Conservation (phyloP, 2,888 invertebrate genomes). For the Ochlodes sylvanus region DNA sequence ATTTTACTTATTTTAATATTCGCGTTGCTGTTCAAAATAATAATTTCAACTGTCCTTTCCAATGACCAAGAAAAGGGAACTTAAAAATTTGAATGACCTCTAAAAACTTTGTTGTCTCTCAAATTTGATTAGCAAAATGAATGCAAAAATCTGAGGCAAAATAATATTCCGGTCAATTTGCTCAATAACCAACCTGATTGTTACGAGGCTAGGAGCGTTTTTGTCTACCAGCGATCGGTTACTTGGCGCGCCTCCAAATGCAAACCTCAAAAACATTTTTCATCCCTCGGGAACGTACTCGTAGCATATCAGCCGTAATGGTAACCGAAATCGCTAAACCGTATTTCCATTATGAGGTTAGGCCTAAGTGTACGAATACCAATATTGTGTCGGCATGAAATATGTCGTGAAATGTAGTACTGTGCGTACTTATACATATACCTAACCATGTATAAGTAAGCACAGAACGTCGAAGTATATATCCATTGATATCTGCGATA, state of each 20-base stretch:
- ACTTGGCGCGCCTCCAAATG: slow-evolving; percentile 34
- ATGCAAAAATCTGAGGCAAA: not conserved
- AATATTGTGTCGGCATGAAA: slow-evolving; percentile 28
- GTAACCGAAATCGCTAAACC: slow-evolving; percentile 36
- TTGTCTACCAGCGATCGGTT: slow-evolving; percentile 30
- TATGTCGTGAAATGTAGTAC: slow-evolving; percentile 20
- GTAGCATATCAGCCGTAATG: slow-evolving; percentile 33
- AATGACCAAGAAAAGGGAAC: no score
- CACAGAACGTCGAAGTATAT: no score
- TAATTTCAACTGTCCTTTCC: no score
- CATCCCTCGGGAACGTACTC: slow-evolving; percentile 29
- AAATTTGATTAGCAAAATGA: no score
- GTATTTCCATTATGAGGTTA: slow-evolving; percentile 38
- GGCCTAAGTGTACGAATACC: slow-evolving; percentile 35
- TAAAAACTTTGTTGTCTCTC: no score
- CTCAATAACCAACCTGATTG: slow-evolving; percentile 23
- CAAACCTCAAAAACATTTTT: slow-evolving; percentile 36
- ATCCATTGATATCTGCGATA: no score
- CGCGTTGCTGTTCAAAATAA: no score
- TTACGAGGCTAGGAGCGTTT: slow-evolving; percentile 27
- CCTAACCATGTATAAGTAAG: no score
- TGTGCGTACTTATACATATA: not conserved
- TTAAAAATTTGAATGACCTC: no score
- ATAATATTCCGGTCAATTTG: slow-evolving; percentile 27
- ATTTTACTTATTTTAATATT: no score